Evolutionary conservation across 2,888 invertebrate species (phyloP), one percentile per base, ranked within the genome.

Genomic region (Catonia carolina): DNA sequence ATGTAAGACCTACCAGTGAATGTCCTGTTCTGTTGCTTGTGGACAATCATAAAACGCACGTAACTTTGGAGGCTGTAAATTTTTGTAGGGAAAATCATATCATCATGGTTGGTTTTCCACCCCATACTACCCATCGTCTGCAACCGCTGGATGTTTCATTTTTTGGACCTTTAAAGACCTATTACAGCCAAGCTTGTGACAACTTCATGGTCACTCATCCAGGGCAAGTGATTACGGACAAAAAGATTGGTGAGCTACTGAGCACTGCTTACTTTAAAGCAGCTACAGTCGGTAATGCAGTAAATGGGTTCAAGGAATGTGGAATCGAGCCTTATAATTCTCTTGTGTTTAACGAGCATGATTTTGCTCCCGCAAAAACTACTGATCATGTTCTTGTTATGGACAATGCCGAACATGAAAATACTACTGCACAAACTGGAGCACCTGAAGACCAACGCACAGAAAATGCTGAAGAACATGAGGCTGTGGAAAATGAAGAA

Each of bases 321-420:
- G 42, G 42, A 20, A 42, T 42, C 17, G 42, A 42, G 10, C 42
- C 42, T 42, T 20, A 42, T 18, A 15, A 42, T 42, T 18, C 42
- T 15, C 42, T 42, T 42, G 42, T 42, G 42, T 42, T 42, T 18
- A 17, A 17, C 42, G 42, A 42, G 20, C 42, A 42, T 42, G 42
- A 42, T 20, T 42, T 42, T 42, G 42, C 42, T 42, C 15, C 42
- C 6, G 20, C 42, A 15, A 42, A 42, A 42, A 42, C 42, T 10
- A 42, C 42, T 10, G 42, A 42, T 15, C 17, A 17, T 15, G 14
- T 15, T 42, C 18, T 6, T 15, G 42, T 17, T 8, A 42, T 15
- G 42, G 20, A 42, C 27, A 8, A 27, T 27, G 20, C 42, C 20
- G 42, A 42, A 20, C 3, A 15, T 18, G 17, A 42, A 18, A 18